Evolutionary conservation across 2,888 invertebrate species (phyloP), one percentile per base, ranked within the genome.

Genomic region (Masnerella sp.): DNA sequence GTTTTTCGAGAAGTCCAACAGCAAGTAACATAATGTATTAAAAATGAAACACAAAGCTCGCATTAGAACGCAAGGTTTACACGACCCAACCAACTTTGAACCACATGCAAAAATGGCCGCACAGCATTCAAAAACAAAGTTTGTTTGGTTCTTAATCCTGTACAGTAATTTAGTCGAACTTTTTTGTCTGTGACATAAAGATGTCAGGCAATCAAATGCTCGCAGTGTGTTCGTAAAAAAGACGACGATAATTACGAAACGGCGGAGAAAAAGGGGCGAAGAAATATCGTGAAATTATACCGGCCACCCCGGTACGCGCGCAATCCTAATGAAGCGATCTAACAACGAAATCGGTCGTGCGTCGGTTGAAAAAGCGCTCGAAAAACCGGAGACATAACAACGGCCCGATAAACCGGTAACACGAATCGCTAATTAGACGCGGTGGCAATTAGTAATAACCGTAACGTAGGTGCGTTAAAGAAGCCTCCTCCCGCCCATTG

Each of bases 391-490:
- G 61, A 69, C 47, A 65, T 75, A 69, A 72, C 72, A 61, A 68
- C 64, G 70, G 74, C 51, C 56, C 45, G 70, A 76, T 70, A 69
- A 75, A 75, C 72, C 56, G 61, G 75, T 75, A 75, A 72, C 64
- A 54, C 51, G 82, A 81, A 83, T 83, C 79, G 78, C 80, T 85
- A 85, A 85, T 85, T 83, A 82, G 80, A 74, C 79, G 73, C 78
- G 78, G 79, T 76, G 80, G 83, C 84, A 84, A 85, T 84, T 85
- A 82, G 82, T 84, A 85, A 85, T 85, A 84, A 85, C 82, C 78
- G 82, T 79, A 80, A 81, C 79, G 58, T 65, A 56, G 49, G 45
- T 51, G 28, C 67, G 47, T 52, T 58, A 49, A 58, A 67, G n/a
- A n/a, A n/a, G n/a, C n/a, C n/a, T n/a, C n/a, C n/a, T n/a, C 58